These are phyloP conservation scores for Probaryconus sp. DNA, from an alignment of 1,140 invertebrate genomes.

Conservation along the genomic window DNA sequence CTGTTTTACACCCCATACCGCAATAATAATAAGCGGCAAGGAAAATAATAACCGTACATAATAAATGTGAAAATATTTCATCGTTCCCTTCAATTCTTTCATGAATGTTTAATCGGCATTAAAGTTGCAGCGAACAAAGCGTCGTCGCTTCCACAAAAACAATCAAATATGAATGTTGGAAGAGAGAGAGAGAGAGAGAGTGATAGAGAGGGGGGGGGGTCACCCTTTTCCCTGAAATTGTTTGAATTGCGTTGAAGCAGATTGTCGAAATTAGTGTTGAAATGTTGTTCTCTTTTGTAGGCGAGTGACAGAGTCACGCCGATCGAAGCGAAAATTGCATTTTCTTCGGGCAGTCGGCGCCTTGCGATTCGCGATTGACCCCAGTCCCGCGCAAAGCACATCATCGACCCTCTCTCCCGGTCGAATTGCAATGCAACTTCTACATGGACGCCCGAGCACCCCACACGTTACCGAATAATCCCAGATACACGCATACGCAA, in stretches of 20 bases:
- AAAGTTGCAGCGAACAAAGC: slow-evolving; percentile 21
- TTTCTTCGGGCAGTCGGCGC: slow-evolving; percentile 50
- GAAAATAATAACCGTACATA: too few relatives aligned
- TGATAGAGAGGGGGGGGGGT: neutral
- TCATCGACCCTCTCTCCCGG: slow-evolving; percentile 56
- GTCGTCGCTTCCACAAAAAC: slow-evolving; percentile 32
- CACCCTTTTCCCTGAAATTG: too few relatives aligned
- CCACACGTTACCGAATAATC: slow-evolving; percentile 49
- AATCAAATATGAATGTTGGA: slow-evolving; percentile 22
- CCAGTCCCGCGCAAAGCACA: slow-evolving; percentile 55
- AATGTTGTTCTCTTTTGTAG: slow-evolving; percentile 16
- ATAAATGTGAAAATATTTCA: too few relatives aligned
- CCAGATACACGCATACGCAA: slow-evolving; percentile 51
- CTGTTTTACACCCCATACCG: too few relatives aligned
- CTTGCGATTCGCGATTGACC: slow-evolving; percentile 55
- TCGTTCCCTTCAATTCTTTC: too few relatives aligned
- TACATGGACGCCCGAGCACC: slow-evolving; percentile 18
- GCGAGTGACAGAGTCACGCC: slow-evolving; percentile 34
- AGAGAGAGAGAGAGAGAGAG: neutral
- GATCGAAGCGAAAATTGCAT: slow-evolving; percentile 57
- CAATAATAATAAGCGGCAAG: too few relatives aligned
- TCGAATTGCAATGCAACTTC: slow-evolving; percentile 47
- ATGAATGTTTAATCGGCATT: slow-evolving; percentile 2
- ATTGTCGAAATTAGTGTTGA: slow-evolving; percentile 32
- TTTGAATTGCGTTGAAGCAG: slow-evolving; percentile 5